Conservation (phyloP, 2,797 vertebrate species). For the Vireo griseus region DNA sequence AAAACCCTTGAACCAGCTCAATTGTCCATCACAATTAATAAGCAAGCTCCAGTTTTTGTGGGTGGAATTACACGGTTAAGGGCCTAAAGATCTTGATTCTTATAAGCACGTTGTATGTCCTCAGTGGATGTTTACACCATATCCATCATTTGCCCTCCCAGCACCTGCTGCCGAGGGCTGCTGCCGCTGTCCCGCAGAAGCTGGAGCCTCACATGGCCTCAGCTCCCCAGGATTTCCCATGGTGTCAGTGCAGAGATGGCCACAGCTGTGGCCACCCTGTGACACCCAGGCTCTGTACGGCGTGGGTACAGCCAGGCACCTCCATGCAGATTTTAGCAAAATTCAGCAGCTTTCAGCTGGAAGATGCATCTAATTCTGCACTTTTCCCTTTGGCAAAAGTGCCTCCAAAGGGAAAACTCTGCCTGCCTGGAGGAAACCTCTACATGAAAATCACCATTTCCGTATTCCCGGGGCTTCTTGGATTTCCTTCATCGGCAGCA, state of each 20-base stretch:
- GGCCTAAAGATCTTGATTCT: neutral
- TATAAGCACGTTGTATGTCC: fast-evolving
- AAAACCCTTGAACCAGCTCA: neutral
- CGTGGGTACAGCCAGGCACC: fast-evolving
- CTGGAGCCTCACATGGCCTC: neutral
- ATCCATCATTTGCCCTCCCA: neutral
- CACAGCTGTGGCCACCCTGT: neutral
- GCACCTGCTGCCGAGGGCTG: neutral
- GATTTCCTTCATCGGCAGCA: neutral
- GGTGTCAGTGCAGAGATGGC: neutral
- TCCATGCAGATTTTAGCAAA: neutral
- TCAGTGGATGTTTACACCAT: neutral
- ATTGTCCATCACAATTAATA: neutral
- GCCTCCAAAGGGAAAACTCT: neutral
- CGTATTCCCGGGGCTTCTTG: fast-evolving
- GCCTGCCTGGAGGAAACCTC: neutral
- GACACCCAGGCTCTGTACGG: fast-evolving
- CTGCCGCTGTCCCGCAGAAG: neutral
- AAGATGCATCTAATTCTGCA: neutral
- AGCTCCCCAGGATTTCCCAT: fast-evolving
- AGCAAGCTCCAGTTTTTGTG: neutral
- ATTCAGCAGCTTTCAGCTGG: neutral
- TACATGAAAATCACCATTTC: neutral
- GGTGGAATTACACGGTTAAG: neutral
- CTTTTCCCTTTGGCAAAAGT: neutral